phyloP scores from a whole-genome alignment of 2,888 invertebrate genomes.

The Lathronympha strigana region DNA sequence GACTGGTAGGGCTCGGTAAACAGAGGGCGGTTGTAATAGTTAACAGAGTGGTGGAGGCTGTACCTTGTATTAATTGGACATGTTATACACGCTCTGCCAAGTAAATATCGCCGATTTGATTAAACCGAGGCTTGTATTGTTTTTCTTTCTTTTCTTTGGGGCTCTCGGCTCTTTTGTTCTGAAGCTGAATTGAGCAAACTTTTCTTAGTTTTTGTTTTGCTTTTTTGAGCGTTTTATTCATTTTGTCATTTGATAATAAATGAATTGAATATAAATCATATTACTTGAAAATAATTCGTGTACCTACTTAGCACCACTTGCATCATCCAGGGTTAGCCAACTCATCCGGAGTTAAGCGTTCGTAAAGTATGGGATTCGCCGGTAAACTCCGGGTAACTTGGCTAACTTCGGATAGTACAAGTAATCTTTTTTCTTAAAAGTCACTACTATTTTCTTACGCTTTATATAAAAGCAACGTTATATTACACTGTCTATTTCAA shows the following conservation, averaged over 20 bases:
- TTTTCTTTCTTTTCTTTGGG: slow-evolving; percentile 52
- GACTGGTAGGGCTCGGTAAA: slow-evolving; percentile 73
- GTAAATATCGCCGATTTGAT: slow-evolving; percentile 68
- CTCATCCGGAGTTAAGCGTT: too few relatives aligned
- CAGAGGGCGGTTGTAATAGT: slow-evolving; percentile 76
- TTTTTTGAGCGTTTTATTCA: background rate
- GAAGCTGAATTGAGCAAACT: slow-evolving; percentile 7
- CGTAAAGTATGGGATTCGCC: too few relatives aligned
- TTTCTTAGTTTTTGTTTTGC: slow-evolving; percentile 40
- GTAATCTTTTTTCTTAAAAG: too few relatives aligned
- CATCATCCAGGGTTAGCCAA: too few relatives aligned
- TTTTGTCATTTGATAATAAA: slow-evolving; percentile 2
- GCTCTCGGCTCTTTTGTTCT: slow-evolving; percentile 40
- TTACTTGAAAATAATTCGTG: too few relatives aligned
- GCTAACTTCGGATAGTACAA: too few relatives aligned
- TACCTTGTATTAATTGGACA: slow-evolving; percentile 78
- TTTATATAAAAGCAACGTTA: too few relatives aligned
- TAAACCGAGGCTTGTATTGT: slow-evolving; percentile 52
- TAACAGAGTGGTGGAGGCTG: slow-evolving; percentile 70
- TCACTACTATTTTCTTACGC: too few relatives aligned
- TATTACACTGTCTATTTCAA: too few relatives aligned
- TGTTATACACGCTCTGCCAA: slow-evolving; percentile 78
- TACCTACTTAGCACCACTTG: too few relatives aligned
- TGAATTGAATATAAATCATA: background rate
- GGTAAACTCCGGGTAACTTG: too few relatives aligned